Conservation (phyloP, 2,113 vertebrate species). For the Cryptotis parvus region DNA sequence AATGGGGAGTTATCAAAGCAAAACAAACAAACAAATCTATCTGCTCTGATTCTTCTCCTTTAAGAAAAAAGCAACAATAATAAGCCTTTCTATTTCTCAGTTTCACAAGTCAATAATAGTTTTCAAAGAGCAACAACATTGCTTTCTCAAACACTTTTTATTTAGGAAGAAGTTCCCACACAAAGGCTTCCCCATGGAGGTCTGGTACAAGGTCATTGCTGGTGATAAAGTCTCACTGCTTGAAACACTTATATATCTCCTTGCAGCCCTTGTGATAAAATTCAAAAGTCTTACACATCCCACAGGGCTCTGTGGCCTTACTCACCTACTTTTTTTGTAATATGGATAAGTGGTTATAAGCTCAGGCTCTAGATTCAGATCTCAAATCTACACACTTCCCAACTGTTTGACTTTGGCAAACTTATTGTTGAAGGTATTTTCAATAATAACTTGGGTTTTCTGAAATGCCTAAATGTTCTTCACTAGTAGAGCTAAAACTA, state of each 20-base stretch:
- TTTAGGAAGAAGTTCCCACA: neutral
- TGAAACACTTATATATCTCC: neutral
- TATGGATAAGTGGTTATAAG: neutral
- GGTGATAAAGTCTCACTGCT: neutral
- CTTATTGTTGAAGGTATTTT: neutral
- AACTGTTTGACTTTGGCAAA: neutral
- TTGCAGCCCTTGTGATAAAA: neutral
- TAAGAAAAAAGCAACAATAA: conserved; percentile 26
- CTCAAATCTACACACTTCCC: neutral
- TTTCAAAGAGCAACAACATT: conserved; percentile 50
- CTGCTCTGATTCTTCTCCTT: neutral
- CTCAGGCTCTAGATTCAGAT: neutral
- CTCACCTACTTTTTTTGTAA: neutral
- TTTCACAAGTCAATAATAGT: neutral
- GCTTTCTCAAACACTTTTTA: conserved; percentile 40
- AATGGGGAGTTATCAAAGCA: conserved; percentile 49
- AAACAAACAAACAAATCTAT: neutral
- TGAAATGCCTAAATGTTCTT: neutral
- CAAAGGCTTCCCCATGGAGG: neutral
- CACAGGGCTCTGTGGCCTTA: neutral
- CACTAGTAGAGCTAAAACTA: neutral
- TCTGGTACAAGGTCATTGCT: neutral
- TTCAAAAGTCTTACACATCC: neutral
- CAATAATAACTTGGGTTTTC: neutral
- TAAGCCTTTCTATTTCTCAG: neutral